Base-by-base conservation (phyloP, 2,888 invertebrate species). In the Pelosia muscerda region DNA sequence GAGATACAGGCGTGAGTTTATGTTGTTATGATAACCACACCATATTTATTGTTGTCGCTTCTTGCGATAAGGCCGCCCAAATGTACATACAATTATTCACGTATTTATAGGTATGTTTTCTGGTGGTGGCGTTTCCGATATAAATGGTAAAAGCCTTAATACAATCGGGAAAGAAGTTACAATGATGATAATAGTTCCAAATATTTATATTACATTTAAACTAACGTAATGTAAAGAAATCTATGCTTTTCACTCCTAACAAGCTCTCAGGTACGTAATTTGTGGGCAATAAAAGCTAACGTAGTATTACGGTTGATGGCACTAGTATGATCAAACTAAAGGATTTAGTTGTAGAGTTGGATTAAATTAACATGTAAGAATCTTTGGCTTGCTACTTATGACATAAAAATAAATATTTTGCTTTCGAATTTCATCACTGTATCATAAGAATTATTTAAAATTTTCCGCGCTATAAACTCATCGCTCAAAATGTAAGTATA, bases 281-380 rank as follows among this genome's bases (percentile, higher is more conserved):
- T 81, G 79, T 79, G 73, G 79, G 76, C 77, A 79, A 79, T 79
- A 79, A 79, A 79, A 78, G 67, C 67, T 28, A 73, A 69, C 64
- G 62, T 71, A 63, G 53, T 63, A 65, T 69, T 68, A 65, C 63
- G 70, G 76, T 78, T 75, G 81, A 71, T 78, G 65, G 66, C 71
- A 78, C 79, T 57, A 9, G 9, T 19, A 65, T 72, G 65, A 75
- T 63, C 70, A 71, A 80, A 77, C 61, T 15, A 49, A 58, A 70
- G 61, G 72, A 71, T 78, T 67, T 70, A 77, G 59, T 62, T 72
- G 63, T 77, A 72, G 77, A 78, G 81, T 67, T 57, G 64, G 75
- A 77, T 80, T 72, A 71, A 66, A 54, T 65, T 61, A 25, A 42
- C 13, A 13, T 65, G 60, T 61, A 66, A 62, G 55, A 66, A 74